Evolutionary conservation across 2,797 vertebrate genomes (phyloP), one percentile per base, ranked within the genome.

Genomic region (Lycodopsis pacificus): DNA sequence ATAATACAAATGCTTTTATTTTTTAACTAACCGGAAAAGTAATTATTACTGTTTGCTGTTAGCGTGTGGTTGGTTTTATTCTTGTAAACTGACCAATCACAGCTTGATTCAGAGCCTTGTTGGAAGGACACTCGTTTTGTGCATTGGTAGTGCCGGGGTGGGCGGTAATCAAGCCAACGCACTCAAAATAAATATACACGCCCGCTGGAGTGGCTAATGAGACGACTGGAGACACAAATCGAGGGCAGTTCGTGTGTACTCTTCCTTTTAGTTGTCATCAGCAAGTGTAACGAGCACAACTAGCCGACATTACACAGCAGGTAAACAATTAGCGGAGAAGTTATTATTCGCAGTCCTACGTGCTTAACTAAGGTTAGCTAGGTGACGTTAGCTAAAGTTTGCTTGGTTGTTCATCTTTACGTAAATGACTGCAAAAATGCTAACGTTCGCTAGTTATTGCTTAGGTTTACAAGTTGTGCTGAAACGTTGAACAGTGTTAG

Each of bases 261-360:
- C 85, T 88, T 88, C 85, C 88, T 81, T 57, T 75, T 36, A 59
- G 72, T 80, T 88, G 81, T 84, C 80, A 84, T 79, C 80, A 85
- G 56, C 81, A 42, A 71, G 32, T 54, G 76, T 71, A 27, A 73
- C 68, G 70, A 83, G 68, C 65, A 42, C 48, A 76, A 61, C 4
- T 53, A 72, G 44, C 38, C 7, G n/a, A 72, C 32, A 54, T 4
- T 13, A 49, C 27, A 53, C 25, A 57, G 6, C 11, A 15, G 11
- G 7, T 4, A 10, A 73, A 80, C 44, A 62, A 2, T n/a, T 32
- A 20, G 7, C 34, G 4, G 7, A 62, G 25, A 7, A 56, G 19
- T 30, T 44, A 2, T 49, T 20, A 53, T 12, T 27, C 64, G 13
- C 10, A 19, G 10, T 20, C 1, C 19, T 14, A 61, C 7, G 20